Conservation (phyloP, 2,113 vertebrate species). For the Burhinus oedicnemus region DNA sequence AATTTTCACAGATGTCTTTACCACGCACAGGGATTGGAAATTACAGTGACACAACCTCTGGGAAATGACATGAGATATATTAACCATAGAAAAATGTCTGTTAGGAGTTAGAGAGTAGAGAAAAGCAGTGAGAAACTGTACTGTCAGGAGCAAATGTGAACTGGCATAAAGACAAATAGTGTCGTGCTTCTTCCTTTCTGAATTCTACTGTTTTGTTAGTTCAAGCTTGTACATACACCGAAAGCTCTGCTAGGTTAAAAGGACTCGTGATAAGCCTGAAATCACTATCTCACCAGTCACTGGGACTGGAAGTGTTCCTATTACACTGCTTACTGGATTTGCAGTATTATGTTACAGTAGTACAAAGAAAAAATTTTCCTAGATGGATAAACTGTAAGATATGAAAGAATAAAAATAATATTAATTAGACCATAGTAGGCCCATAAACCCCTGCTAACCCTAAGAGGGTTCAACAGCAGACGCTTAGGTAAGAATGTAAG, state of each 20-base stretch:
- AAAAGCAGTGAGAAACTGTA: neutral
- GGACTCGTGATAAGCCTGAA: neutral
- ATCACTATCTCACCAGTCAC: neutral
- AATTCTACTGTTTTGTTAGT: neutral
- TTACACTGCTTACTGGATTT: neutral
- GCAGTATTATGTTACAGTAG: neutral
- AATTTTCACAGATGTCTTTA: slow-evolving; percentile 31
- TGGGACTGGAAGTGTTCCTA: neutral
- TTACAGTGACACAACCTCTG: slow-evolving; percentile 7
- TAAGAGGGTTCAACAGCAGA: neutral
- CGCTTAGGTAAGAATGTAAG: neutral
- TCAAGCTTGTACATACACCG: neutral
- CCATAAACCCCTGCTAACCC: neutral
- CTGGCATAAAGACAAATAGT: neutral
- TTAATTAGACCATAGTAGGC: neutral
- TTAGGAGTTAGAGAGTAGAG: neutral
- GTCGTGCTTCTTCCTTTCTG: neutral
- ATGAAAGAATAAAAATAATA: neutral
- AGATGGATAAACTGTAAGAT: neutral
- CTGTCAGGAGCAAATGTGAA: neutral
- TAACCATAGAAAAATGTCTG: neutral
- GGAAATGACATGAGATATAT: slow-evolving; percentile 1
- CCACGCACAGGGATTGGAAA: neutral
- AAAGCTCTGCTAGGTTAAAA: neutral
- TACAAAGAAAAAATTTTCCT: neutral